Base-by-base conservation (phyloP, 2,797 vertebrate genomes). In the Dicrostonyx torquatus region DNA sequence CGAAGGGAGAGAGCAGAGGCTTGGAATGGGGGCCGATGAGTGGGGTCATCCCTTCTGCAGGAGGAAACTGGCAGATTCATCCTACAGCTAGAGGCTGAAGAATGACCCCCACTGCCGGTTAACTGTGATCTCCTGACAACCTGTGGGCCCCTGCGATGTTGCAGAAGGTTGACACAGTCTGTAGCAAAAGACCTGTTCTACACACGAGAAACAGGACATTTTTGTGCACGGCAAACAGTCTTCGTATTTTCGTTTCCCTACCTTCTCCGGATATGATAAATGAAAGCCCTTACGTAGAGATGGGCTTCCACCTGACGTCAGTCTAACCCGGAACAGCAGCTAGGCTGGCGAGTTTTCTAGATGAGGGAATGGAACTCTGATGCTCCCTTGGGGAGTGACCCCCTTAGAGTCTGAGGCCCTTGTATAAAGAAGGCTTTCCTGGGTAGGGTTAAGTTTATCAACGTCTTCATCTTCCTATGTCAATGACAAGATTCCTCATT, bases 401-500 rank as follows among this genome's bases (percentile, higher is more conserved):
- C 40, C 1, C 5, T 4, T 50, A 85, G n/a, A 77, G 8, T 6
- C 77, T 24, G 20, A 43, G 73, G 60, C 50, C 15, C 68, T 85
- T 94, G 14, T 72, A 11, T 40, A 78, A 87, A 87, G 76, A 91
- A 87, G 75, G 72, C 20, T 93, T 34, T 58, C 95, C 53, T 73
- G 48, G 82, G 50, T 11, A 77, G 43, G 14, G 40, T 26, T 87
- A 68, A 40, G 29, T 31, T 70, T 75, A 24, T 62, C 17, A 62
- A 79, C 34, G 91, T 93, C 50, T 92, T 68, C 64, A 34, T 10
- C 45, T 89, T 77, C 78, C 34, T 73, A 37, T 55, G 34, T 26
- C 85, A 91, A 48, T 78, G 79, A 89, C 20, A 70, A 34, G 68
- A 64, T 17, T 66, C 53, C 70, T 96, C 60, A 64, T 40, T 34